Base-by-base conservation (phyloP, 2,888 invertebrate species). In the Agriopis aurantiaria region DNA sequence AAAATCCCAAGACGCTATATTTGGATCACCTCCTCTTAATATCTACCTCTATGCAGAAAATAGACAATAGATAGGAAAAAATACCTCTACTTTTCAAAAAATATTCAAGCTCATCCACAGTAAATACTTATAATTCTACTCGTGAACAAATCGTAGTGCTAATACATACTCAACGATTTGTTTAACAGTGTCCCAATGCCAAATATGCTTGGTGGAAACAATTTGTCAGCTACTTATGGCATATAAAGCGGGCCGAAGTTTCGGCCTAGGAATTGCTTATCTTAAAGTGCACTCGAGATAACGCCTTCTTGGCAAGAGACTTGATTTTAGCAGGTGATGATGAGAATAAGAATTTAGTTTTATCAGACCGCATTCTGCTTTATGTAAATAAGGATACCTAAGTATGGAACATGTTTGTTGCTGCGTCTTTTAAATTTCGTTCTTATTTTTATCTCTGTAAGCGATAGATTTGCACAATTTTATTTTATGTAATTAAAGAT, bases 111-210 rank as follows among this genome's bases (percentile, higher is more conserved):
- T 51, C 51, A 17, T 12, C 46, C 51, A 51, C 17, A 48, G 46
- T 68, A 74, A 56, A 45, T 23, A 58, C 33, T 88, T 82, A 79
- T 77, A 82, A 90, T 89, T 90, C 89, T 80, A 80, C 80, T 87
- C 90, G 87, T 85, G 88, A 74, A 83, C 80, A 77, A 77, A 49
- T 49, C 78, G 80, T 77, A 86, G 82, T 82, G 84, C 84, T 89
- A 91, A 90, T 88, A 89, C 91, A 89, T 85, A 90, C 89, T 92
- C 89, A 91, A 91, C 91, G 89, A 92, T 62, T 90, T 85, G 87
- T 78, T 85, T 87, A 88, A 91, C 88, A 86, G 79, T 84, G 82
- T 79, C 78, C 83, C 89, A 82, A 89, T 92, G 92, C 93, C 93
- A 93, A 93, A 94, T 91, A 91, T 88, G 93, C 87, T 80, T 78